phyloP scores from a whole-genome alignment of 92 coral and sea anemone species.

The Micromussa lordhowensis region DNA sequence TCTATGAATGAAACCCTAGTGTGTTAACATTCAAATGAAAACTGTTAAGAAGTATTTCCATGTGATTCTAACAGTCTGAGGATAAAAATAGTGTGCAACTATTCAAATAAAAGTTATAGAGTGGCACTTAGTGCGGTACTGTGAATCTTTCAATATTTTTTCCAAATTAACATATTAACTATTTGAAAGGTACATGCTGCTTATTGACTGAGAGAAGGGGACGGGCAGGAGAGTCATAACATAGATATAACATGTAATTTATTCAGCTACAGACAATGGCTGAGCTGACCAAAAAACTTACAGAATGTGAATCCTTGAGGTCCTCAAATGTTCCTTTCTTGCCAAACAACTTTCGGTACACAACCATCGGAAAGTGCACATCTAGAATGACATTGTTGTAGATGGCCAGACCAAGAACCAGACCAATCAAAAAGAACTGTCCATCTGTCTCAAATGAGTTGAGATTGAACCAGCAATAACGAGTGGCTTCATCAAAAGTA shows the following conservation, averaged over 20 bases:
- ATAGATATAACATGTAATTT: background rate
- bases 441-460: slow-evolving; percentile 96
- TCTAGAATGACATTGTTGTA: slow-evolving; percentile 96
- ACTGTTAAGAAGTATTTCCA: background rate
- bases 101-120: background rate
- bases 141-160: background rate
- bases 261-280: too few species aligned
- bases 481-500: slow-evolving; percentile 77
- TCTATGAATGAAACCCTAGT: background rate
- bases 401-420: slow-evolving; percentile 96
- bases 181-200: too few species aligned
- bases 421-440: slow-evolving; percentile 93
- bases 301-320: slow-evolving; percentile 93
- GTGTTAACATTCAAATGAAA: background rate
- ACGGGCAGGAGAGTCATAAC: too few species aligned
- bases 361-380: slow-evolving; percentile 98
- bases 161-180: too few species aligned
- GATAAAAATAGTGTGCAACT: too few species aligned
- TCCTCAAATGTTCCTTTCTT: slow-evolving; percentile 91
- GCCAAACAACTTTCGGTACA: slow-evolving; percentile 93
- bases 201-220: too few species aligned
- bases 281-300: slow-evolving; percentile 29
- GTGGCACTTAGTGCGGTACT: background rate
- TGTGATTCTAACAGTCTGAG: too few species aligned
- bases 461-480: slow-evolving; percentile 94